These are phyloP conservation scores for Momotus momota DNA, from an alignment of 2,797 vertebrate species.

Conservation along the genomic window DNA sequence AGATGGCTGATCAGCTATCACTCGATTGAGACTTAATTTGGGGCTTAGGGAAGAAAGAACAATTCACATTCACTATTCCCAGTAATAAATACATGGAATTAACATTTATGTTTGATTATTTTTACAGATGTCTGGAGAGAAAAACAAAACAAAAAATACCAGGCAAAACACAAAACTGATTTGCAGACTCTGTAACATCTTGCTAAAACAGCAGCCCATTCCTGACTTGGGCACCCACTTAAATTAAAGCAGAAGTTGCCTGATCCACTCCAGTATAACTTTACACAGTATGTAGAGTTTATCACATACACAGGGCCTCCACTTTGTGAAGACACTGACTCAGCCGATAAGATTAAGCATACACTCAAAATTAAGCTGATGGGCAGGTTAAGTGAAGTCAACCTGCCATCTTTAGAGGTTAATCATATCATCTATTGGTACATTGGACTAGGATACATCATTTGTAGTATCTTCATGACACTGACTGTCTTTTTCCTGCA, in stretches of 20 bases:
- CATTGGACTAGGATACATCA: neutral
- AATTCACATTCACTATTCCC: neutral
- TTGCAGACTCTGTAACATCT: neutral
- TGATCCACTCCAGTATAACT: neutral
- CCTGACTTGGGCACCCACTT: neutral
- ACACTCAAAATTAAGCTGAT: neutral
- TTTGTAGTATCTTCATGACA: neutral
- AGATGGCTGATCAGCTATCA: neutral
- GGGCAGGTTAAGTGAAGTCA: neutral
- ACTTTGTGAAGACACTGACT: neutral
- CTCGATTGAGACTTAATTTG: neutral
- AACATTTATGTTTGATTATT: neutral
- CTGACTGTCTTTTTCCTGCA: neutral
- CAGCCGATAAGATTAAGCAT: neutral
- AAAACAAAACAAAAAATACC: neutral
- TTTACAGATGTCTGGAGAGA: neutral
- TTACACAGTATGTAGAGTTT: accelerated
- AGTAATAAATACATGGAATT: neutral
- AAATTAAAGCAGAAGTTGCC: neutral
- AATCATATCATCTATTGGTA: no score
- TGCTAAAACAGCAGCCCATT: neutral
- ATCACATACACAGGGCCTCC: no score
- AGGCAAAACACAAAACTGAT: neutral
- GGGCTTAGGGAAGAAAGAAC: neutral
- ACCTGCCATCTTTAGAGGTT: neutral